These are phyloP conservation scores for Ardeotis arabs DNA, from an alignment of 2,113 vertebrate species.

Conservation along the genomic window DNA sequence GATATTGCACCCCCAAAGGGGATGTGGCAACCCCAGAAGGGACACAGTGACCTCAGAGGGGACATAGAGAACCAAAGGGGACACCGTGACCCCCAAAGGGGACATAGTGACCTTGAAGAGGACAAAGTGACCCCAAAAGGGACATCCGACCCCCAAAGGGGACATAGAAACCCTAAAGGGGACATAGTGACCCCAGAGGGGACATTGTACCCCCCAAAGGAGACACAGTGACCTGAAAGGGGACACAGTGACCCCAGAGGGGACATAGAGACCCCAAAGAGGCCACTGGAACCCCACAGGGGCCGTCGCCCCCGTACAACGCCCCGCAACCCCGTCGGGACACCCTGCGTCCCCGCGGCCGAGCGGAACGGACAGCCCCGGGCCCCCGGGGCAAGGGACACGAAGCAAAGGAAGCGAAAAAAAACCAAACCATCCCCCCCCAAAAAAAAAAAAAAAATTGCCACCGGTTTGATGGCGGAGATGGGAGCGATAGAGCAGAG, in stretches of 20 bases:
- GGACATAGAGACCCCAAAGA: background rate
- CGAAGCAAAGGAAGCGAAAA: background rate
- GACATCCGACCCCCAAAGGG: too few relatives aligned
- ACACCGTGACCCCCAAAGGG: background rate
- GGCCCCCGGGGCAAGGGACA: background rate
- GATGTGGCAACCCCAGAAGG: background rate
- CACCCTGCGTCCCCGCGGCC: background rate
- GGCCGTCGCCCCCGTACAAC: background rate
- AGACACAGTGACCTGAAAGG: background rate
- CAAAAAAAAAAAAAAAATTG: background rate
- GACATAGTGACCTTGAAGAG: too few relatives aligned
- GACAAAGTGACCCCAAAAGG: background rate
- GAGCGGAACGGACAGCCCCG: background rate
- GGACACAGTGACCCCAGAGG: background rate
- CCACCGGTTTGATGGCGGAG: background rate
- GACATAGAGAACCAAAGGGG: too few relatives aligned
- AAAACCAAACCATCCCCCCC: too few relatives aligned
- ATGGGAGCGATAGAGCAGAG: slow-evolving; percentile 56
- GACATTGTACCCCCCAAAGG: too few relatives aligned
- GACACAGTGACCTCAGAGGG: background rate
- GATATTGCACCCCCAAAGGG: too few relatives aligned
- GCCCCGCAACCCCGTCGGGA: rapidly evolving
- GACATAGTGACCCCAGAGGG: background rate
- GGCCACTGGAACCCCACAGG: background rate
- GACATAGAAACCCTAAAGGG: background rate